Evolutionary conservation across 2,113 vertebrate species (phyloP).

Genomic region (Microcebus ravelobensis): DNA sequence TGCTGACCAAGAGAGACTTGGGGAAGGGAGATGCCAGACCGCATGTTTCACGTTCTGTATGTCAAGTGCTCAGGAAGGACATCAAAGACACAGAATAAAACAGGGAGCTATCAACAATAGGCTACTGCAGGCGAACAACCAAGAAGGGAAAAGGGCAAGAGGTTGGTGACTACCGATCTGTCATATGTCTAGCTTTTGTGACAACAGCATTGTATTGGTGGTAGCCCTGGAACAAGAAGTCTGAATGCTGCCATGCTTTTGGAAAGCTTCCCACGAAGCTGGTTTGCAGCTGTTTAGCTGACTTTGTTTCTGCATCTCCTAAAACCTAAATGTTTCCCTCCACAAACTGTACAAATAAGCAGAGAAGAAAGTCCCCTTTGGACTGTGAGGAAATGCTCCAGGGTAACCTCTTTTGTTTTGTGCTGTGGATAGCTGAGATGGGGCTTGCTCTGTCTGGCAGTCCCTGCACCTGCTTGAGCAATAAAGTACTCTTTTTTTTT

Average conservation of each 20-base stretch:
- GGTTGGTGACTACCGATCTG: fast-evolving
- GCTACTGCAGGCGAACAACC: background rate
- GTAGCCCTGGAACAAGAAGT: background rate
- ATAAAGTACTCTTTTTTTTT: background rate
- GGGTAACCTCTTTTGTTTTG: slow-evolving; percentile 40
- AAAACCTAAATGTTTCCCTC: background rate
- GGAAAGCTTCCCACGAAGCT: background rate
- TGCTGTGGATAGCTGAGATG: slow-evolving; percentile 15
- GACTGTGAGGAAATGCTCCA: slow-evolving; percentile 46
- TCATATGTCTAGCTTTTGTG: background rate
- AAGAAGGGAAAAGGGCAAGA: fast-evolving
- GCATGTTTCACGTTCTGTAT: background rate
- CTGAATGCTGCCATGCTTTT: background rate
- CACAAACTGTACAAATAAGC: background rate
- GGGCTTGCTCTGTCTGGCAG: background rate
- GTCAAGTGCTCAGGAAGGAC: background rate
- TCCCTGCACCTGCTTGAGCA: slow-evolving; percentile 27
- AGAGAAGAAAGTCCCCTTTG: slow-evolving; percentile 65
- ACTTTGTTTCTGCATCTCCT: background rate
- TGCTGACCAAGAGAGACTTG: background rate
- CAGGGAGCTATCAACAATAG: background rate
- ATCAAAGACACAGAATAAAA: background rate
- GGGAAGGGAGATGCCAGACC: background rate
- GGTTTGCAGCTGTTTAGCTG: slow-evolving; percentile 18
- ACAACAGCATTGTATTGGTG: background rate